Percentiles rank a stretch among this genome's conserved stretches.
Evolutionary conservation across 2,113 vertebrate genomes (phyloP).

Genomic region (Sitta europaea): DNA sequence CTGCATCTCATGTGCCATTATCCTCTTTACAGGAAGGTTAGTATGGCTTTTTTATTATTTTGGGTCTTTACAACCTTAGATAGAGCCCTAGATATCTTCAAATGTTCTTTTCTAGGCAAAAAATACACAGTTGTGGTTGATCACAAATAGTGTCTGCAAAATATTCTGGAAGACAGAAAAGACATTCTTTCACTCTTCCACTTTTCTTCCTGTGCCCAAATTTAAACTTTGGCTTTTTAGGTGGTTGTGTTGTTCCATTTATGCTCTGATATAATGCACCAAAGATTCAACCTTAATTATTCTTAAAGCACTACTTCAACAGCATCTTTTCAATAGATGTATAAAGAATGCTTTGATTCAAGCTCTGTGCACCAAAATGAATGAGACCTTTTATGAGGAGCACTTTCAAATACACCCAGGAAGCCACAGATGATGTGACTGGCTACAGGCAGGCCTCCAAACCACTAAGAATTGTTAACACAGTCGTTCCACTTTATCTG

Average conservation of each 20-base stretch:
- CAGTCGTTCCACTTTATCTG: neutral
- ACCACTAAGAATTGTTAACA: neutral
- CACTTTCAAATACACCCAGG: conserved; percentile 32
- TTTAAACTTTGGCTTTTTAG: neutral
- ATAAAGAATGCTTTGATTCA: conserved; percentile 45
- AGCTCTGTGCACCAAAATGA: conserved; percentile 28
- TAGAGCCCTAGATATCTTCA: neutral
- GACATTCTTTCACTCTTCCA: neutral
- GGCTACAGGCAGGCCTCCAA: conserved; percentile 11
- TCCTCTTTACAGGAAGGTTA: neutral
- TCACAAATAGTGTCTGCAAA: neutral
- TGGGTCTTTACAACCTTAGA: neutral
- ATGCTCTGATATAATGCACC: neutral
- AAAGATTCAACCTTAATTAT: conserved; percentile 7
- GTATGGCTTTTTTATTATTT: neutral
- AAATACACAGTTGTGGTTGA: neutral
- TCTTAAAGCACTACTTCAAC: conserved; percentile 6
- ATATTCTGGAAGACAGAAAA: neutral
- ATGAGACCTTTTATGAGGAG: conserved; percentile 17
- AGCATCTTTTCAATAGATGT: conserved; percentile 9
- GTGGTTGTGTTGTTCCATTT: neutral
- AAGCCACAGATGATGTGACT: neutral
- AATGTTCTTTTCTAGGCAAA: neutral
- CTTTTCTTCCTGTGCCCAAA: neutral
- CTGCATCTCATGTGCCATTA: neutral